Conservation (phyloP, 2,888 invertebrate genomes). For the Morpho helenor region DNA sequence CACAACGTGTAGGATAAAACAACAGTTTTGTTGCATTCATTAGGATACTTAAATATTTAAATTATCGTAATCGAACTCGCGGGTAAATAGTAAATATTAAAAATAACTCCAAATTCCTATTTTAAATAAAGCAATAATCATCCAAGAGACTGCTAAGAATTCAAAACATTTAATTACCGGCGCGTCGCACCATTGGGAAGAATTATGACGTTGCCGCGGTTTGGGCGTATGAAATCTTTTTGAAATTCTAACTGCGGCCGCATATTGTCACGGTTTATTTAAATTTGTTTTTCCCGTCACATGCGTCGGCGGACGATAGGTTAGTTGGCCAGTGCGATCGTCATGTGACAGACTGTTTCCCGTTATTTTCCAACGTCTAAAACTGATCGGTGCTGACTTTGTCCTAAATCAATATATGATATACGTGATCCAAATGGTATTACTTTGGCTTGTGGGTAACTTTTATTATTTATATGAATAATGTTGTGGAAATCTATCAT, state of each 20-base stretch:
- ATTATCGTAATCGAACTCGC: too few relatives aligned
- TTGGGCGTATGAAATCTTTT: slow-evolving; percentile 43
- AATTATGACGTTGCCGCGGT: slow-evolving; percentile 45
- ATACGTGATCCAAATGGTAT: too few relatives aligned
- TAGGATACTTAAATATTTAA: too few relatives aligned
- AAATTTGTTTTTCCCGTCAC: slow-evolving; percentile 50
- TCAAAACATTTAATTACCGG: slow-evolving; percentile 40
- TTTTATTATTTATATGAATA: too few relatives aligned
- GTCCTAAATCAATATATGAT: slow-evolving; percentile 20
- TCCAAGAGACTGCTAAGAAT: slow-evolving; percentile 30
- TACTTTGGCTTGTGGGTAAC: too few relatives aligned
- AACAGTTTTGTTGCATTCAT: too few relatives aligned
- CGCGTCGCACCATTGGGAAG: slow-evolving; percentile 49
- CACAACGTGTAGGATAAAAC: too few relatives aligned
- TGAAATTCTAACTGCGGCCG: slow-evolving; percentile 43
- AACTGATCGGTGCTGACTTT: slow-evolving; percentile 37
- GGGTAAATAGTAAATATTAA: too few relatives aligned
- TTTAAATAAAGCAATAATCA: slow-evolving; percentile 23
- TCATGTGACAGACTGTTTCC: slow-evolving; percentile 62
- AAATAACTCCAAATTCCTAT: not conserved
- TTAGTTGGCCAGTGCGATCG: slow-evolving; percentile 43
- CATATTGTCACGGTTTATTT: slow-evolving; percentile 64
- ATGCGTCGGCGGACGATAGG: slow-evolving; percentile 58
- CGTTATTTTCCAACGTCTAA: slow-evolving; percentile 52
- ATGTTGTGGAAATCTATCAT: too few relatives aligned